Evolutionary conservation across 2,113 vertebrate species (phyloP).

Genomic region (Dissostichus mawsoni): DNA sequence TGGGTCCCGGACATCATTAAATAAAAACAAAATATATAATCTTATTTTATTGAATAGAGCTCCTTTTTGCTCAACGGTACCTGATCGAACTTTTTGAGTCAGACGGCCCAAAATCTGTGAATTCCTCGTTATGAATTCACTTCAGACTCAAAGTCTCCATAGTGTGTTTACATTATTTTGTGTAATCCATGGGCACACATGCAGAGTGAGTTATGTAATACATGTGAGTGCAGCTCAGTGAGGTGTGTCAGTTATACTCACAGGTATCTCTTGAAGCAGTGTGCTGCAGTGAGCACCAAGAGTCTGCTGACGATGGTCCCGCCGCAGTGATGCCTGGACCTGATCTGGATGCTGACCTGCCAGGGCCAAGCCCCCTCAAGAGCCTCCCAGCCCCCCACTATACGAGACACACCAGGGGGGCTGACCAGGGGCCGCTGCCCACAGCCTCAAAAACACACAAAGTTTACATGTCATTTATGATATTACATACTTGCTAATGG

Average conservation of each 20-base stretch:
- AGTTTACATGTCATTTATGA: background rate
- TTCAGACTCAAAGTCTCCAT: background rate
- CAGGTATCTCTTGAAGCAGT: slow-evolving; percentile 63
- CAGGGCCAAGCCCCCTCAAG: slow-evolving; percentile 75
- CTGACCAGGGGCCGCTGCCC: slow-evolving; percentile 44
- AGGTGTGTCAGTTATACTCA: slow-evolving; percentile 22
- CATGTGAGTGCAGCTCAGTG: background rate
- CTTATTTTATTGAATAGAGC: too few species aligned
- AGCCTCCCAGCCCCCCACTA: slow-evolving; percentile 69
- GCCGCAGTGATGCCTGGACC: slow-evolving; percentile 49
- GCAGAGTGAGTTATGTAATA: background rate
- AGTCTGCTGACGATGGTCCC: slow-evolving; percentile 58
- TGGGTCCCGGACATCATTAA: too few species aligned
- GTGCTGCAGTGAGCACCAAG: slow-evolving; percentile 69
- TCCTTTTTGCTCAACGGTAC: too few species aligned
- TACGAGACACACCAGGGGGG: slow-evolving; percentile 43
- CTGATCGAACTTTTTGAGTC: too few species aligned
- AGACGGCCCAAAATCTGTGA: too few species aligned
- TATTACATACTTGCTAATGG: too few species aligned
- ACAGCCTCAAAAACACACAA: slow-evolving; percentile 50
- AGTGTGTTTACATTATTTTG: background rate
- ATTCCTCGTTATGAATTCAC: background rate
- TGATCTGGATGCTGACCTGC: slow-evolving; percentile 75
- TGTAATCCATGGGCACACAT: background rate
- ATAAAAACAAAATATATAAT: too few species aligned